These are phyloP conservation scores for Stictocephala bisonia DNA, from an alignment of 2,888 invertebrate genomes.

Conservation along the genomic window DNA sequence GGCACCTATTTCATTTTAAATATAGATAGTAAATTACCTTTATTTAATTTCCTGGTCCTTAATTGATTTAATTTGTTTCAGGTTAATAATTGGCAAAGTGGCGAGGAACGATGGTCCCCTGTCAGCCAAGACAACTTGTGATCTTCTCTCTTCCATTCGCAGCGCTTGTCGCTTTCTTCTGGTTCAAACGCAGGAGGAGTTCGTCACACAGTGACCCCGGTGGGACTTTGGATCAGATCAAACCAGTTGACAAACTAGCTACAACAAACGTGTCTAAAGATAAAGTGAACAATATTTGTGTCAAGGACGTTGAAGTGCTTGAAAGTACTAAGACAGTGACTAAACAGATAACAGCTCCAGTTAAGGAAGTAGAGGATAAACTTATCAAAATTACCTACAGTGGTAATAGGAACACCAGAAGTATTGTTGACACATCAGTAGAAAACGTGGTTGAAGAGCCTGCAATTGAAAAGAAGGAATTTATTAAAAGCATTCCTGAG, in stretches of 20 bases:
- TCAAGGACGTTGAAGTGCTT: too few relatives aligned
- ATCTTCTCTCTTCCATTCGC: slow-evolving; percentile 84
- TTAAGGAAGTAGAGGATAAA: slow-evolving; percentile 64
- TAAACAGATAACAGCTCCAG: slow-evolving; percentile 63
- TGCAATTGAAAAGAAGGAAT: too few relatives aligned
- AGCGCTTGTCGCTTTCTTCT: slow-evolving; percentile 82
- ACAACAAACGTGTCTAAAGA: background rate
- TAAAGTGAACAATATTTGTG: too few relatives aligned
- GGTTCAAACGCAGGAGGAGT: slow-evolving; percentile 85
- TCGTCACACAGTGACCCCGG: slow-evolving; percentile 80
- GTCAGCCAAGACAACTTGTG: slow-evolving; percentile 71
- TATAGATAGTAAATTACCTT: too few relatives aligned
- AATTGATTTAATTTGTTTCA: slow-evolving; percentile 48
- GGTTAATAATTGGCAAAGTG: slow-evolving; percentile 66
- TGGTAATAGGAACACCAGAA: too few relatives aligned
- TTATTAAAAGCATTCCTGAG: slow-evolving; percentile 61
- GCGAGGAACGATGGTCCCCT: slow-evolving; percentile 80
- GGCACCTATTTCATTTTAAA: too few relatives aligned
- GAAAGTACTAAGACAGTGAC: slow-evolving; percentile 65
- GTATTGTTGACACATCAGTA: too few relatives aligned
- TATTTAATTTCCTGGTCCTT: background rate
- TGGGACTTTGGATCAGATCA: slow-evolving; percentile 64
- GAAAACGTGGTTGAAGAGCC: too few relatives aligned
- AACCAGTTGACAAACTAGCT: slow-evolving; percentile 47
- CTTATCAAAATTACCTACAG: too few relatives aligned